Conservation (phyloP, 2,797 vertebrate species). For the Pseudocheirus occidentalis region DNA sequence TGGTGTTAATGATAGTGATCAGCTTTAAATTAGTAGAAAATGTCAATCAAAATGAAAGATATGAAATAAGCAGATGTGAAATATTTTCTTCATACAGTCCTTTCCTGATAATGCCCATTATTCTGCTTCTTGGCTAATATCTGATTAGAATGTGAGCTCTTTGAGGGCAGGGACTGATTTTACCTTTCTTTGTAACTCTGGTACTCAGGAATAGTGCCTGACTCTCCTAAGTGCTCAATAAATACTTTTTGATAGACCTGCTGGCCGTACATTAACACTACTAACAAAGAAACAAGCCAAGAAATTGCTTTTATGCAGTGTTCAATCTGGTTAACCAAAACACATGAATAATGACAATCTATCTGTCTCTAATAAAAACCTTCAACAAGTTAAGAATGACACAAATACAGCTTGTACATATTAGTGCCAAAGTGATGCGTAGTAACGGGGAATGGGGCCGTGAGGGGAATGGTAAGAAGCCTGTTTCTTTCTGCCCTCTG, state of each 20-base stretch:
- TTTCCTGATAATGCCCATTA: neutral
- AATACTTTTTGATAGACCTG: neutral
- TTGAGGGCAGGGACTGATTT: neutral
- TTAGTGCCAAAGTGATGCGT: rapidly evolving
- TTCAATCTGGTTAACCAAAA: slow-evolving; percentile 12
- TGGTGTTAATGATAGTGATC: neutral
- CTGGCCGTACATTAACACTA: neutral
- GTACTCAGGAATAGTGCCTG: neutral
- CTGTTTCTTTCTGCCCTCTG: neutral
- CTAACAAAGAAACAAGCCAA: neutral
- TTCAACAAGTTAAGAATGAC: neutral
- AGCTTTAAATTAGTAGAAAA: slow-evolving; percentile 40
- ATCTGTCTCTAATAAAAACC: neutral
- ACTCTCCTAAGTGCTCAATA: neutral
- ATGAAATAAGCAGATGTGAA: neutral
- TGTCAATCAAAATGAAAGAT: neutral
- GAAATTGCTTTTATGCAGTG: neutral
- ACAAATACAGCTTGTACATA: rapidly evolving
- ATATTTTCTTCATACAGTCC: neutral
- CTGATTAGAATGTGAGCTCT: neutral
- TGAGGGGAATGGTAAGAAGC: neutral
- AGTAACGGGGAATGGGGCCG: neutral
- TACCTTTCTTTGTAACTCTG: neutral
- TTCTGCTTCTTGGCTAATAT: neutral
- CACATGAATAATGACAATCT: neutral